phyloP scores from a whole-genome alignment of 2,113 vertebrate species.

The Diphyllodes magnificus region DNA sequence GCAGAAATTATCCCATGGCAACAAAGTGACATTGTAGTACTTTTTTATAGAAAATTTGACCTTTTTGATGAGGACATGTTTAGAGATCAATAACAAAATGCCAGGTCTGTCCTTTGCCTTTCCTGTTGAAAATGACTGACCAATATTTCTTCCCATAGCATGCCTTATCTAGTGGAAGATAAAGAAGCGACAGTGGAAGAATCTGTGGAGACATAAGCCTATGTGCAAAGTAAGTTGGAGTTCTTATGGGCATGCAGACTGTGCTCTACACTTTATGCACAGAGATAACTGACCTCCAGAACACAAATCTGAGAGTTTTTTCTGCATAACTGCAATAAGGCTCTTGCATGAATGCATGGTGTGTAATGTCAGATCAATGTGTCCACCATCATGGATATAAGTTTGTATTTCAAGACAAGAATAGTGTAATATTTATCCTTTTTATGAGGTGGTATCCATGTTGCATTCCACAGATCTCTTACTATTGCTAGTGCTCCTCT shows the following conservation, averaged over 20 bases:
- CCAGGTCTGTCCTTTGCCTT: not conserved
- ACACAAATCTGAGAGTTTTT: not conserved
- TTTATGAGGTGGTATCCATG: not conserved
- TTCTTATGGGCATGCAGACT: not conserved
- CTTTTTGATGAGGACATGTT: slow-evolving; percentile 11
- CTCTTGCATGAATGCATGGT: not conserved
- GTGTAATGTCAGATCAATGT: not conserved
- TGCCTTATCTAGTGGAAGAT: not conserved
- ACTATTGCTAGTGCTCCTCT: not conserved
- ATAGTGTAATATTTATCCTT: not conserved
- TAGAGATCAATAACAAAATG: slow-evolving; percentile 24
- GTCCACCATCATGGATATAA: not conserved
- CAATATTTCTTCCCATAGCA: not conserved
- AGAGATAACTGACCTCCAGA: not conserved
- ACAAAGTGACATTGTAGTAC: not conserved
- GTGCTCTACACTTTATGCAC: not conserved
- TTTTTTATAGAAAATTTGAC: not conserved
- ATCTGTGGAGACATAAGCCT: not conserved
- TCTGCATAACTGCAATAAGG: not conserved
- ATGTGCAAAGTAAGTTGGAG: not conserved
- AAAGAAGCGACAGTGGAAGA: not conserved
- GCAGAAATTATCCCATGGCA: not conserved
- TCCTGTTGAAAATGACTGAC: not conserved
- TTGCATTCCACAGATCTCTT: not conserved
- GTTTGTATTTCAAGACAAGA: not conserved